Conservation (phyloP, 2,113 vertebrate species). For the Datnioides undecimradiatus region DNA sequence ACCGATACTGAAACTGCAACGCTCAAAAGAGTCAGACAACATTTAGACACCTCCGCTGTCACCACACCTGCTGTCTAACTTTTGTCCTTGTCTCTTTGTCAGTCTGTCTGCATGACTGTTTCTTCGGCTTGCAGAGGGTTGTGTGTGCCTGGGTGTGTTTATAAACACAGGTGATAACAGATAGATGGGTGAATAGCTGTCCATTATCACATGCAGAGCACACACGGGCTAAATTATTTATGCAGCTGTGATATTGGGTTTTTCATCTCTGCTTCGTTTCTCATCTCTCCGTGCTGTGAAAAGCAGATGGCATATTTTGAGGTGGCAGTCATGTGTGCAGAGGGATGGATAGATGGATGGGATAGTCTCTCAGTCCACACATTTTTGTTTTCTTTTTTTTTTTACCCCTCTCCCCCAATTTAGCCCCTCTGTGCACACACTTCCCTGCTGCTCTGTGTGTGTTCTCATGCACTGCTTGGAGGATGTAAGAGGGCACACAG, state of each 20-base stretch:
- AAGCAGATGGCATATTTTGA: slow-evolving; percentile 76
- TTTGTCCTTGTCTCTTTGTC: slow-evolving; percentile 34
- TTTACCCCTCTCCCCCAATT: slow-evolving; percentile 7
- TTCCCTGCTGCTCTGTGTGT: neutral
- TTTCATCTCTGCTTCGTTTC: slow-evolving; percentile 53
- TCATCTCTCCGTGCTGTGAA: slow-evolving; percentile 62
- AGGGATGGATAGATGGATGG: slow-evolving; percentile 42
- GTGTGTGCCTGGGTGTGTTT: slow-evolving; percentile 17
- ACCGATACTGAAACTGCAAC: slow-evolving; percentile 7
- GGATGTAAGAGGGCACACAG: neutral
- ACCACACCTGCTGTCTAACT: slow-evolving; percentile 33
- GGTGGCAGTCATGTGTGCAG: slow-evolving; percentile 68
- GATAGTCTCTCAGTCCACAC: slow-evolving; percentile 26
- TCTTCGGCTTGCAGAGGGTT: neutral
- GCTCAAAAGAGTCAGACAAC: neutral
- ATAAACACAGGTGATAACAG: slow-evolving; percentile 51
- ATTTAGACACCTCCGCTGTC: slow-evolving; percentile 36
- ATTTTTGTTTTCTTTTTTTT: slow-evolving; percentile 27
- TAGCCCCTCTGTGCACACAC: neutral
- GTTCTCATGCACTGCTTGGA: neutral
- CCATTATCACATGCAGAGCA: slow-evolving; percentile 56
- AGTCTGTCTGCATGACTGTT: neutral
- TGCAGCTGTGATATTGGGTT: slow-evolving; percentile 71
- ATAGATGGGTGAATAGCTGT: slow-evolving; percentile 33
- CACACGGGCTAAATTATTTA: slow-evolving; percentile 69